Percentiles rank a stretch among this genome's conserved stretches.
These are phyloP conservation scores for Trichogramma pretiosum DNA, from an alignment of 1,140 invertebrate genomes.

Conservation along the genomic window DNA sequence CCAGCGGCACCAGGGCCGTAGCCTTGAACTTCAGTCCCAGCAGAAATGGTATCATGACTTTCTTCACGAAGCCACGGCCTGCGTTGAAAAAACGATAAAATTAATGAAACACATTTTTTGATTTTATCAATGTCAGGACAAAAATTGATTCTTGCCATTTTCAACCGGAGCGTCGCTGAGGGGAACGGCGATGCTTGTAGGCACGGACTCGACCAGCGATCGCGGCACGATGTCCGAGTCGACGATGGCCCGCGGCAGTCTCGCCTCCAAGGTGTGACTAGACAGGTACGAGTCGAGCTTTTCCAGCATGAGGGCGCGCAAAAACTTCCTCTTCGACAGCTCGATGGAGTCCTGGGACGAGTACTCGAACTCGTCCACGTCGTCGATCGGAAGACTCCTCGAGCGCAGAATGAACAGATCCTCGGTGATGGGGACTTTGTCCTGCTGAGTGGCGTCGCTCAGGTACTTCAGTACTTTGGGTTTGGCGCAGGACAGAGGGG, in stretches of 20 bases:
- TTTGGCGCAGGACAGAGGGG: constrained; percentile 55
- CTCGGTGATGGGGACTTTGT: constrained; percentile 62
- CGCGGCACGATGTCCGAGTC: constrained; percentile 51
- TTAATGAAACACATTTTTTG: not conserved
- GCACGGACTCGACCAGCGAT: constrained; percentile 56
- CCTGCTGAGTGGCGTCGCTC: constrained; percentile 53
- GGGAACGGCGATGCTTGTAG: constrained; percentile 58
- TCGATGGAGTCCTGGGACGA: constrained; percentile 26
- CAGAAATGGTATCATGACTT: constrained; percentile 73
- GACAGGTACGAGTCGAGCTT: constrained; percentile 41
- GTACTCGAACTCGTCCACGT: constrained; percentile 28
- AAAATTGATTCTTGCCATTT: constrained; percentile 45
- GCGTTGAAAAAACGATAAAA: too few relatives aligned
- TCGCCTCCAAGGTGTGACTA: constrained; percentile 41
- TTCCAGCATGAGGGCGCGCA: constrained; percentile 42
- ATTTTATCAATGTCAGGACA: not conserved
- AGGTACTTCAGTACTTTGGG: constrained; percentile 68
- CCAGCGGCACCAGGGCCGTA: constrained; percentile 68
- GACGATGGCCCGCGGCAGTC: constrained; percentile 40
- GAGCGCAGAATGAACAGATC: constrained; percentile 61
- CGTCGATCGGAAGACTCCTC: constrained; percentile 46
- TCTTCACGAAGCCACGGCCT: constrained; percentile 73
- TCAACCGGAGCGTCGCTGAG: constrained; percentile 51
- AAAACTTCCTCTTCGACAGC: constrained; percentile 29
- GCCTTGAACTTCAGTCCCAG: constrained; percentile 77